phyloP scores from a whole-genome alignment of 2,797 vertebrate species.

The Tragelaphus eurycerus region DNA sequence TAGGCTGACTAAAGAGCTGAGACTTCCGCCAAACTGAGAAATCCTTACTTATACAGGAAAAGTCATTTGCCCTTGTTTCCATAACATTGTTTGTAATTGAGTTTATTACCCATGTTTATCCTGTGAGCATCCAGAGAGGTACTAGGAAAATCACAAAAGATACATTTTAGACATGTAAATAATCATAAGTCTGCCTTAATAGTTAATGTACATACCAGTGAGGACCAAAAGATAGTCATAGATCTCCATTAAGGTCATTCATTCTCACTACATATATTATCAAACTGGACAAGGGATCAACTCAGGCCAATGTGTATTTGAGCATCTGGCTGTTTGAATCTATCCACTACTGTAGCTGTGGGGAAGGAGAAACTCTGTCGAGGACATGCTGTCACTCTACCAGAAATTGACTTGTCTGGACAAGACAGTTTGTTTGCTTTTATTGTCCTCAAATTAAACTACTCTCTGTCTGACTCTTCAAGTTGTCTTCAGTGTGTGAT shows the following conservation, averaged over 20 bases:
- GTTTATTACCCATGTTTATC: background rate
- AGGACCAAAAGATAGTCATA: background rate
- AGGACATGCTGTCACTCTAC: slow-evolving; percentile 67
- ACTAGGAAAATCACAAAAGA: background rate
- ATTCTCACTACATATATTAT: background rate
- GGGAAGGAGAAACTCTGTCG: slow-evolving; percentile 68
- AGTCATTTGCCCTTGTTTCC: background rate
- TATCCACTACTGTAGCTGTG: slow-evolving; percentile 19
- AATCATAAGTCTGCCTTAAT: background rate
- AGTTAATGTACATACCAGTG: background rate
- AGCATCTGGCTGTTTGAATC: background rate
- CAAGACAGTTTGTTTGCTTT: slow-evolving; percentile 83
- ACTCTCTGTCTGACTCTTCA: slow-evolving; percentile 75
- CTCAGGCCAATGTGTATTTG: background rate
- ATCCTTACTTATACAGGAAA: background rate
- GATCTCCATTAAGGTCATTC: background rate
- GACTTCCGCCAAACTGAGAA: background rate
- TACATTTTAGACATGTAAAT: slow-evolving; percentile 24
- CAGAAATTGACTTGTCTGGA: slow-evolving; percentile 81
- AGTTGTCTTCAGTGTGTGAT: slow-evolving; percentile 85
- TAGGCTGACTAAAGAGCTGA: background rate
- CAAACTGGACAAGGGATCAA: background rate
- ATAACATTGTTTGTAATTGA: background rate
- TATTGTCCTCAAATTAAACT: slow-evolving; percentile 76
- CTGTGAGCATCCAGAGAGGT: background rate